These are phyloP conservation scores for Crocallis elinguaria DNA, from an alignment of 2,888 invertebrate genomes.

Conservation along the genomic window DNA sequence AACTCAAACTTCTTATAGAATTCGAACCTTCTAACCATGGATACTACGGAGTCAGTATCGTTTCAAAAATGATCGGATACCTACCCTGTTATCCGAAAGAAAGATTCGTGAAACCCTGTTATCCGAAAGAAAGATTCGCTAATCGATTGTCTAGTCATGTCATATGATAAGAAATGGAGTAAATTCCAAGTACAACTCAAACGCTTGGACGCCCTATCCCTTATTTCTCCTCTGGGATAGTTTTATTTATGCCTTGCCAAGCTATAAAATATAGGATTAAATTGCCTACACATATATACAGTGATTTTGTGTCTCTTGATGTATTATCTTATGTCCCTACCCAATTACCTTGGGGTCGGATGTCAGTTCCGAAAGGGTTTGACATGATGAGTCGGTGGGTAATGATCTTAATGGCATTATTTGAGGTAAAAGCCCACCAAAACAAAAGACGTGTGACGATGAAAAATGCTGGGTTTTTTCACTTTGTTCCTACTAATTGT, in stretches of 20 bases:
- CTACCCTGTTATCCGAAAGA: too few relatives aligned
- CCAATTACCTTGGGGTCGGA: slow-evolving; percentile 27
- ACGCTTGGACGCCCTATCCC: slow-evolving; percentile 8
- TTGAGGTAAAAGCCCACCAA: not conserved
- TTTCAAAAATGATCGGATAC: too few relatives aligned
- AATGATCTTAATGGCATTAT: slow-evolving; percentile 23
- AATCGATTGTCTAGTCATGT: too few relatives aligned
- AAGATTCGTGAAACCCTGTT: too few relatives aligned
- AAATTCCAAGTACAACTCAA: too few relatives aligned
- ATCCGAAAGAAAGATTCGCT: too few relatives aligned
- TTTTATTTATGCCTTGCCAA: slow-evolving; percentile 36
- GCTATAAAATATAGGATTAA: slow-evolving; percentile 36
- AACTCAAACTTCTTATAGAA: too few relatives aligned
- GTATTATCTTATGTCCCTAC: slow-evolving; percentile 28
- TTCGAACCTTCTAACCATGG: too few relatives aligned
- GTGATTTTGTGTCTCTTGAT: slow-evolving; percentile 30
- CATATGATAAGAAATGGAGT: too few relatives aligned
- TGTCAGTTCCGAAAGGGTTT: slow-evolving; percentile 20
- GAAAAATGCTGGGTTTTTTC: too few relatives aligned
- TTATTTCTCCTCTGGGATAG: slow-evolving; percentile 22
- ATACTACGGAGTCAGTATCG: too few relatives aligned
- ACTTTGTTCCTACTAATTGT: too few relatives aligned
- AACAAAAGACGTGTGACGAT: not conserved
- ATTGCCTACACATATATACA: slow-evolving; percentile 25
- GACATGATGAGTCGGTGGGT: slow-evolving; percentile 13